phyloP scores from a whole-genome alignment of 2,113 vertebrate species.

The Podiceps cristatus region DNA sequence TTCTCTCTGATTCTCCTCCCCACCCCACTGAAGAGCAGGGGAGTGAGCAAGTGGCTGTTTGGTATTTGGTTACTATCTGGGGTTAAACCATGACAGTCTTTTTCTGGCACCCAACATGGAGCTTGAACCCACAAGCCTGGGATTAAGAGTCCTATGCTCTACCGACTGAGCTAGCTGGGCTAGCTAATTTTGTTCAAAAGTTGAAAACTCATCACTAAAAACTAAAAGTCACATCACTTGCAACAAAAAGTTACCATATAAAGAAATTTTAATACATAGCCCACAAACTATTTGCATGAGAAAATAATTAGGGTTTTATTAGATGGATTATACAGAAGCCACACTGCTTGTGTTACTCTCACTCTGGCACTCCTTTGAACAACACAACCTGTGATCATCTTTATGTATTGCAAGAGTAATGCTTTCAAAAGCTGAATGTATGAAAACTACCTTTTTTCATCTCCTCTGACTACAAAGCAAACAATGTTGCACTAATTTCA shows the following conservation, averaged over 20 bases:
- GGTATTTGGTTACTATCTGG: too few species aligned
- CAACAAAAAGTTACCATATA: neutral
- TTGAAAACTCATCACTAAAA: neutral
- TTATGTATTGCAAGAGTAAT: neutral
- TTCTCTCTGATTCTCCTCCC: too few species aligned
- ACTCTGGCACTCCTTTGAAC: neutral
- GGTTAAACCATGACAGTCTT: too few species aligned
- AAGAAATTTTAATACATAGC: neutral
- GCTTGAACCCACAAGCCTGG: slow-evolving; percentile 98
- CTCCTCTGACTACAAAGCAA: neutral
- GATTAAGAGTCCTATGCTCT: slow-evolving; percentile 99
- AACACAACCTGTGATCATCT: neutral
- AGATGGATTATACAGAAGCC: neutral
- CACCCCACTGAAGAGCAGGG: too few species aligned
- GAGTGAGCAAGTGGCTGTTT: too few species aligned
- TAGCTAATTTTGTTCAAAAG: neutral
- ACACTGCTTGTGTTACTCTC: neutral
- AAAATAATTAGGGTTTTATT: neutral
- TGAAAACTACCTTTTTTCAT: neutral
- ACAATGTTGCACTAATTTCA: neutral
- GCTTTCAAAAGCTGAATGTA: neutral
- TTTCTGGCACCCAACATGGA: slow-evolving; percentile 87
- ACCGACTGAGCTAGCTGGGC: slow-evolving; percentile 96
- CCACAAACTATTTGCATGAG: neutral
- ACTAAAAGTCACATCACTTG: neutral